phyloP scores from a whole-genome alignment of 2,113 vertebrate species.

The Gopherus flavomarginatus region DNA sequence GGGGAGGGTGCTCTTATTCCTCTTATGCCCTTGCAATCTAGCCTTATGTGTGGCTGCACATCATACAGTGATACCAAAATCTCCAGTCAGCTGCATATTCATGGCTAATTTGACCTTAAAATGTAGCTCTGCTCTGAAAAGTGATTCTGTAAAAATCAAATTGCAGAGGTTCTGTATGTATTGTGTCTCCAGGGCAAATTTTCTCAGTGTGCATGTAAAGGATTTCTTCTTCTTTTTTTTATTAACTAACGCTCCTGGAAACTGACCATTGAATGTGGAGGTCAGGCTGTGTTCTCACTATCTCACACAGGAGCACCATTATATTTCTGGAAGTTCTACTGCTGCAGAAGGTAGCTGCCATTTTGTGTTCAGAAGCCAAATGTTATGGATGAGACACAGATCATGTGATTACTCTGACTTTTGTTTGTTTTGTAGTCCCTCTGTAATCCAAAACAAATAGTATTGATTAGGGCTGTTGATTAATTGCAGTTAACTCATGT shows the following conservation, averaged over 20 bases:
- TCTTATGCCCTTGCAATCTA: neutral
- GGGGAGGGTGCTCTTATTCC: neutral
- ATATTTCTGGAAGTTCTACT: neutral
- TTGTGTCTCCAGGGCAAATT: neutral
- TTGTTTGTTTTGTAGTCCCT: neutral
- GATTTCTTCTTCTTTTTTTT: neutral
- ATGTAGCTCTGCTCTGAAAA: neutral
- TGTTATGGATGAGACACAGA: neutral
- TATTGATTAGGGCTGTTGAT: too few species aligned
- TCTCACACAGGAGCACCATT: neutral
- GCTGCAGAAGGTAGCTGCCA: neutral
- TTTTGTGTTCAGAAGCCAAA: neutral
- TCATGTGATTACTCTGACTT: neutral
- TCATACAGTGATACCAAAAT: neutral
- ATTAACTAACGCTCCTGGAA: neutral
- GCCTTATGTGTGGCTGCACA: neutral
- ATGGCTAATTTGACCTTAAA: neutral
- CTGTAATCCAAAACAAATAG: neutral
- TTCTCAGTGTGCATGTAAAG: neutral
- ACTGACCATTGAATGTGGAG: neutral
- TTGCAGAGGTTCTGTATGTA: fast-evolving
- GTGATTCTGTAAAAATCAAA: neutral
- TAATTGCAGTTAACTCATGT: too few species aligned
- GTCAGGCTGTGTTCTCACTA: neutral
- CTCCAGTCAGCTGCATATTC: neutral